Base-by-base conservation (phyloP, 2,888 invertebrate genomes). In the Campopleginae sp. region DNA sequence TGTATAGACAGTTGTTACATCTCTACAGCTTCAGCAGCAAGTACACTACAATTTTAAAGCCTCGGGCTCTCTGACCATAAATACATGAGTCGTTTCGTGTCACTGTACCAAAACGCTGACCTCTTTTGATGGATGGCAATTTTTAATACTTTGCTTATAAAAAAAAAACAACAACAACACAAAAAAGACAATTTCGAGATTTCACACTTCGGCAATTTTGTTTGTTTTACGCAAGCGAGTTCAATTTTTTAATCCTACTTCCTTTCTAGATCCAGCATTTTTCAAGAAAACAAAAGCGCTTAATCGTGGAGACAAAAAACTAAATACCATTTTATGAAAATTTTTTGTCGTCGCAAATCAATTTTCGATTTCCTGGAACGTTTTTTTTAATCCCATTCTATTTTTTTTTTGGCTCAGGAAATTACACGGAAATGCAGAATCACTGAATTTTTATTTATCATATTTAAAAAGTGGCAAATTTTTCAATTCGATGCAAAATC, bases 21-120 rank as follows among this genome's bases (percentile, higher is more conserved):
- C 33, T 65, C 44, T 19, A 61, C 58, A 61, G 70, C 58, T 78
- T 58, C 70, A 58, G 33, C 79, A 71, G 27, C 63, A 65, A 80
- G 19, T 78, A 70, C 46, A 58, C 65, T 48, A 48, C 61, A 75
- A 74, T 77, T 51, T 81, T 54, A 51, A 80, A 51, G 75, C 82
- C 79, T 76, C 82, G 66, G 75, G 82, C 75, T 38, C 19, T 44
- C 31, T 48, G n/a, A 51, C 10, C 54, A 44, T 42, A 70, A 51
- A 78, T 54, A 65, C 23, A 54, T 23, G 23, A 27, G 27, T 27
- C 58, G 27, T 58, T 58, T 58, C 58, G 14, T 58, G 58, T 58
- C 58, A 14, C 27, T 58, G 23, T 27, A 27, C 54, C 23, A 3
- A 58, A 27, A 58, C 58, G 27, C 58, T 58, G 58, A 58, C 58